Evolutionary conservation across 1,140 invertebrate genomes (phyloP), one percentile per base, ranked within the genome.

Genomic region (Diprion similis): DNA sequence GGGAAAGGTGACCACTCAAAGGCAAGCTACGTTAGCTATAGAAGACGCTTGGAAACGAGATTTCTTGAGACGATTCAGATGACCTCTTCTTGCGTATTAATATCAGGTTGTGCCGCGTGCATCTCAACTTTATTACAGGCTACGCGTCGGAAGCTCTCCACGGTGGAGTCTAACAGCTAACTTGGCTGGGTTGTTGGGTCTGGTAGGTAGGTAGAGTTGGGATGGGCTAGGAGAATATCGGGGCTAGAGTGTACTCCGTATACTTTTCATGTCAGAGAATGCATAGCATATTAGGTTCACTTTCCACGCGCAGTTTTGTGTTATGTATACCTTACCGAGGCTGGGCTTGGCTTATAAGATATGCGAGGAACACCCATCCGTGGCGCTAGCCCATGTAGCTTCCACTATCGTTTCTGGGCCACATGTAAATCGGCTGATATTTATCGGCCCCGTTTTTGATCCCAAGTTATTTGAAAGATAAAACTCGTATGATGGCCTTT

Each of bases 231-330:
- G 51, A 59, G 11, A 17, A 59, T 13, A 59, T 59, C 6, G 51
- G 51, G 11, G 7, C 51, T 59, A 13, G 51, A 59, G 51, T 15
- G 51, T 59, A 17, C 51, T 59, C 51, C n/a, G 51, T 59, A 59
- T 59, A 59, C 51, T 59, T 59, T 59, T 17, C 51, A 59, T 59
- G 51, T 59, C 51, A 59, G 51, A 9, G 51, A 59, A 59, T 59
- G 51, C 51, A 59, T 59, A 59, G 51, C 3, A 59, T 59, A 59
- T 59, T 59, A 59, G 51, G 51, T 59, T 59, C 51, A 59, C 51
- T 59, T 59, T 59, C 51, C 51, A 59, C 51, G 51, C 51, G 51
- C 51, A 59, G 51, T 59, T 59, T 59, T 59, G 51, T 59, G n/a
- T 3, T 17, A 13, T 59, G 51, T 59, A 59, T 59, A 59, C 51